These are phyloP conservation scores for Tinea pellionella DNA, from an alignment of 2,888 invertebrate species.

Conservation along the genomic window DNA sequence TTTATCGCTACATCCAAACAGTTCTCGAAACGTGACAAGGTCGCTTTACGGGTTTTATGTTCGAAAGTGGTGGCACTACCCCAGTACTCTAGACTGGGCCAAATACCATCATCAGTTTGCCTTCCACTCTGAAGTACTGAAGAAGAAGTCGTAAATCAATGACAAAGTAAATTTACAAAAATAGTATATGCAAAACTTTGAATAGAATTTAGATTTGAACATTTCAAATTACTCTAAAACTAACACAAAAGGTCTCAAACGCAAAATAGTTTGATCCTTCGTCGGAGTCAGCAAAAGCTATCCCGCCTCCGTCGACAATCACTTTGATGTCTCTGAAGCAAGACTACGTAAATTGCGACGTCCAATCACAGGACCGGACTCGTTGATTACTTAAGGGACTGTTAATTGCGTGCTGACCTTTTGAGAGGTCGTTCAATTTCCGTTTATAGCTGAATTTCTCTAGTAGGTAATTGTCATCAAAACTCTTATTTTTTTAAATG, in stretches of 20 bases:
- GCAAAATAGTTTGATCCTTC: neutral
- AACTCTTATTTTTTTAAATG: neutral
- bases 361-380: constrained; percentile 49
- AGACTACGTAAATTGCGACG: constrained; percentile 4
- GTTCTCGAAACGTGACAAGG: no score
- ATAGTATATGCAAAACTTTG: no score
- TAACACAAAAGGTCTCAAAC: constrained; percentile 9
- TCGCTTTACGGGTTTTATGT: no score
- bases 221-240: neutral
- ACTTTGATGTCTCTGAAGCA: constrained; percentile 5
- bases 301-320: constrained; percentile 4
- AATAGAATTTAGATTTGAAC: neutral
- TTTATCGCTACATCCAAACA: no score
- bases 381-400: constrained; percentile 62
- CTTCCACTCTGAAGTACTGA: no score
- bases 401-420: constrained; percentile 64
- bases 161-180: no score
- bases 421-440: constrained; percentile 23
- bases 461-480: no score
- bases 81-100: no score
- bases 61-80: no score
- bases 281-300: neutral
- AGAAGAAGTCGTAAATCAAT: no score
- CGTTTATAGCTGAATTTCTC: neutral
- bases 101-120: no score